phyloP scores from a whole-genome alignment of 2,113 vertebrate genomes.

The Sinocyclocheilus maitianheensis region DNA sequence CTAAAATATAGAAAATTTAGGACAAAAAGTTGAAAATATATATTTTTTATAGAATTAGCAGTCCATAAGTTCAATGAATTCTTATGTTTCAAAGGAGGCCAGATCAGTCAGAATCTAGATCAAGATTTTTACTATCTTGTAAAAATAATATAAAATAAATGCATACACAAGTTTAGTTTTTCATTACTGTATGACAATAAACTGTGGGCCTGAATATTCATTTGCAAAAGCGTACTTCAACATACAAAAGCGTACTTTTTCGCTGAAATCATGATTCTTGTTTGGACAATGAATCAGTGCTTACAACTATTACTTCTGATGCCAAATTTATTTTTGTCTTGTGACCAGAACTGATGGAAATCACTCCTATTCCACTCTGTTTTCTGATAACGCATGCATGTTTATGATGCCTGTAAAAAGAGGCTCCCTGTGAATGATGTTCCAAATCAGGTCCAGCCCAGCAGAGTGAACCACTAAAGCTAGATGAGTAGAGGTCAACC shows the following conservation, averaged over 20 bases:
- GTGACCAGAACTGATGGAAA: too few species aligned
- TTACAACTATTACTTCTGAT: not conserved
- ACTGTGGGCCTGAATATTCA: too few species aligned
- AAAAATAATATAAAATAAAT: not conserved
- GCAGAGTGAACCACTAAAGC: constrained; percentile 8
- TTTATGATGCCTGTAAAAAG: constrained; percentile 53
- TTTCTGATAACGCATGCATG: constrained; percentile 24
- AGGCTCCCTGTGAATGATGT: not conserved
- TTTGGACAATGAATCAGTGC: not conserved
- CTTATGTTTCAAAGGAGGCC: too few species aligned
- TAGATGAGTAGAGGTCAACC: not conserved
- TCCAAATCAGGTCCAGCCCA: not conserved
- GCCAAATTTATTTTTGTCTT: too few species aligned
- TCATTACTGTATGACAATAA: not conserved
- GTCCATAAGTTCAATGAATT: too few species aligned
- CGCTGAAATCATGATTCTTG: not conserved
- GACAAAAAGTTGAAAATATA: not conserved
- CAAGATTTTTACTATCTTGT: not conserved
- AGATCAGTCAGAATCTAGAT: too few species aligned
- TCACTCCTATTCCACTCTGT: constrained; percentile 57
- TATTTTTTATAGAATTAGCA: not conserved
- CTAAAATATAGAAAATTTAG: too few species aligned
- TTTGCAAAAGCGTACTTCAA: not conserved
- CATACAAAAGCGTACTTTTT: not conserved
- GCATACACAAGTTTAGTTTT: not conserved